Base-by-base conservation (phyloP, 2,888 invertebrate genomes). In the Cheiracanthium punctorium region DNA sequence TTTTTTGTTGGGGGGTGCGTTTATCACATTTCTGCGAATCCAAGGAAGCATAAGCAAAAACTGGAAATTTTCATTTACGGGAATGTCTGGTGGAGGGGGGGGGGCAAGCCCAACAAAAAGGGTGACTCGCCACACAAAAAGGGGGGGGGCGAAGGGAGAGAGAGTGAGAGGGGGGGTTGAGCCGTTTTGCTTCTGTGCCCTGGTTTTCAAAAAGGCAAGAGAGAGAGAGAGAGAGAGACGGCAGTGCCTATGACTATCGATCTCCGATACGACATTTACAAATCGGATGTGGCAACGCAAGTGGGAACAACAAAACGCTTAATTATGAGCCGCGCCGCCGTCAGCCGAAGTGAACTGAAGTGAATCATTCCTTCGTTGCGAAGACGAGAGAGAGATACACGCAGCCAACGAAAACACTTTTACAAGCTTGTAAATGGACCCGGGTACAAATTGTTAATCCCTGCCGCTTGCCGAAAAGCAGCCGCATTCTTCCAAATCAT, bases 241-340 rank as follows among this genome's bases (percentile, higher is more conserved):
- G 65, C 12, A 17, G 8, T 58, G 12, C 64, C 73, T 67, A 81
- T 81, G 72, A 82, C 82, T 52, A 71, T 20, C 64, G 71, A 58
- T 73, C 73, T 24, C 67, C 67, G 0, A 71, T 79, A 84, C 41
- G 28, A 64, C 70, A 71, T 76, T 79, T 74, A 74, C 84, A 74
- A 85, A 79, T 85, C 84, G 84, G 84, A 85, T 67, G 33, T 52
- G 75, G 64, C 75, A 64, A 37, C 37, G 69, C 32, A 41, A 48
- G 52, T 48, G 48, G 72, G 30, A 85, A 80, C 74, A 85, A 85
- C 79, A 79, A 85, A 85, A 77, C 79, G 84, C 84, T 85, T 79
- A 85, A 85, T 85, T 85, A 85, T 80, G 79, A 74, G 52, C 69
- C 33, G 69, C 58, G 58, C 24, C 58, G 58, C 58, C n/a, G 58